Evolutionary conservation across 2,113 vertebrate species (phyloP).

Genomic region (Rhipidura dahli): DNA sequence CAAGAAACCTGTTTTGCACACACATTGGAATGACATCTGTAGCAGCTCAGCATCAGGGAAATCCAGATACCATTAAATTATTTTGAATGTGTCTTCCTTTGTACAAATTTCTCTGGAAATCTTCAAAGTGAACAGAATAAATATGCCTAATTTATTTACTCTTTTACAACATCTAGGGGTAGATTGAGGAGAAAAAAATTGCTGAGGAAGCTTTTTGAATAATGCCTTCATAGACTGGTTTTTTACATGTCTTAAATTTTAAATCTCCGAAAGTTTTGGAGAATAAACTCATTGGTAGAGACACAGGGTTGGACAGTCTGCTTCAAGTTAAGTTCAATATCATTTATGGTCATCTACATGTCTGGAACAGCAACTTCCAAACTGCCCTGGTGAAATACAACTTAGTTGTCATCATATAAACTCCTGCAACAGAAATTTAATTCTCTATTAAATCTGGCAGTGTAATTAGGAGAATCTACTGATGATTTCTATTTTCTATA

Average conservation of each 20-base stretch:
- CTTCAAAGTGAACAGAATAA: neutral
- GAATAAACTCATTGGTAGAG: neutral
- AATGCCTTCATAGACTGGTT: neutral
- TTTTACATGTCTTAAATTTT: neutral
- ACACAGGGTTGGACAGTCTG: neutral
- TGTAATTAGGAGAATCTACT: neutral
- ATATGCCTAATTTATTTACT: neutral
- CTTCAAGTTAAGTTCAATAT: neutral
- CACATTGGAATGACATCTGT: conserved; percentile 43
- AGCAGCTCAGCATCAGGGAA: conserved; percentile 19
- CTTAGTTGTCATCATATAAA: neutral
- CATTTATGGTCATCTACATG: neutral
- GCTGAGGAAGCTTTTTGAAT: neutral
- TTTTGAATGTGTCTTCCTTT: neutral
- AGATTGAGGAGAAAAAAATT: neutral
- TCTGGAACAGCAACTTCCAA: neutral
- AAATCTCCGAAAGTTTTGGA: neutral
- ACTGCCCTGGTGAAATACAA: neutral
- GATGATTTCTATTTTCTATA: neutral
- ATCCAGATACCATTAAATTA: conserved; percentile 22
- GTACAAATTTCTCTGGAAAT: neutral
- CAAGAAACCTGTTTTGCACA: conserved; percentile 52
- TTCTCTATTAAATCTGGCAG: neutral
- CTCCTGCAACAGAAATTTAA: neutral
- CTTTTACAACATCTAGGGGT: neutral